Evolutionary conservation across 2,113 vertebrate genomes (phyloP), one percentile per base, ranked within the genome.

Genomic region (Gymnarchus niloticus): DNA sequence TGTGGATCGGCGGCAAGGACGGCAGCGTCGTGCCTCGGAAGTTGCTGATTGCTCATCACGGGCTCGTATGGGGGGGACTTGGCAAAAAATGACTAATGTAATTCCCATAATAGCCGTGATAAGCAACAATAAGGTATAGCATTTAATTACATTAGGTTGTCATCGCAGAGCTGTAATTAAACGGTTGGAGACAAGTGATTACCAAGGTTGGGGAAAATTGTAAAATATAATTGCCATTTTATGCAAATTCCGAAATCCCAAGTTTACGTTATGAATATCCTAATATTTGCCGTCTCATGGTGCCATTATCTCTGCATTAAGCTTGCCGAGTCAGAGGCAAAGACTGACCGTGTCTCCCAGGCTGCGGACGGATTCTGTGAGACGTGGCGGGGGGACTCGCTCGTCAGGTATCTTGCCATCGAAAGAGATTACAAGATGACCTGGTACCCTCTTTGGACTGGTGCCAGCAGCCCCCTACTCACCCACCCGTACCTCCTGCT

Each of bases 131-230:
- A 94, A 94, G 93, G 91, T 93, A 94, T 93, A 92, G 92, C 92
- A 92, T 93, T 92, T 94, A 93, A 94, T 93, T 91, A 92, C 88
- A 89, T 93, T 92, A 93, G 92, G 94, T 94, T 93, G 92, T 92
- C 92, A 92, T 93, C 92, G 90, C 90, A 92, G 90, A 92, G 91
- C 91, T 92, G 93, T 94, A 94, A 95, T 94, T 94, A 93, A 95
- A 94, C 92, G 90, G 92, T 93, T 94, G 92, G 92, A 94, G 92
- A 92, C 92, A 92, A 93, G 92, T 93, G 93, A 94, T 94, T 94
- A 94, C 90, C 90, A 92, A 87, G 91, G 89, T 90, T 91, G 92
- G 94, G 93, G 88, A 90, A 92, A 90, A 92, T 90, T 90, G 89
- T 89, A 88, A 94, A 93, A 91, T 91, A 89, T 93, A 93, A 94